Conservation (phyloP, 2,888 invertebrate genomes). For the Copidosoma aretas region DNA sequence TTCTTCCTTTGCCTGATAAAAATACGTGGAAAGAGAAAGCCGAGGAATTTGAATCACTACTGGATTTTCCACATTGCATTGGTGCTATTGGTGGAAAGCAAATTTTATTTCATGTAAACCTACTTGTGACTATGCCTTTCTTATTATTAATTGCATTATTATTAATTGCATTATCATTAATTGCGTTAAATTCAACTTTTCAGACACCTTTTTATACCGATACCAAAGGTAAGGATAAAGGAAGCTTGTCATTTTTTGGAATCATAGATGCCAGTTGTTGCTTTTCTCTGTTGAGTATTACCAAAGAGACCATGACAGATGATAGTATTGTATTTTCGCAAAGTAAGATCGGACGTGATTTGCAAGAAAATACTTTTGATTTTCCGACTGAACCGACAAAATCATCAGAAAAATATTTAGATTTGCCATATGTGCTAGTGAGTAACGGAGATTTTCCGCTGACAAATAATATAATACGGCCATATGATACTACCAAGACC, state of each 20-base stretch:
- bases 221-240: slow-evolving; percentile 1
- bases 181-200: neutral
- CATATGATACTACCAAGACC: neutral
- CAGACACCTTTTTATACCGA: slow-evolving; percentile 9
- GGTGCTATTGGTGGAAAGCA: slow-evolving; percentile 20
- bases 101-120: slow-evolving; percentile 23
- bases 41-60: slow-evolving; percentile 14
- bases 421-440: slow-evolving; percentile 21
- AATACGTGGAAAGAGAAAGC: slow-evolving; percentile 31
- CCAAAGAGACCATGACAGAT: neutral
- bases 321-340: slow-evolving; percentile 6
- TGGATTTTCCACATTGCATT: slow-evolving; percentile 29
- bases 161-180: too few species aligned
- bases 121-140: neutral
- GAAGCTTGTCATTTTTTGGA: slow-evolving; percentile 6
- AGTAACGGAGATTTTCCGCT: slow-evolving; percentile 10
- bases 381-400: slow-evolving; percentile 10
- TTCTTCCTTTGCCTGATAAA: slow-evolving; percentile 23
- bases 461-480: slow-evolving; percentile 5
- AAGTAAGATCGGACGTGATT: neutral
- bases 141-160: too few species aligned
- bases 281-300: slow-evolving; percentile 16
- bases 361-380: slow-evolving; percentile 10
- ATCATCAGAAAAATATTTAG: neutral
- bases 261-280: slow-evolving; percentile 23